These are phyloP conservation scores for Pelagia noctiluca DNA, from an alignment of 30 jellyfish, hydroid and myxozoan species.

Conservation along the genomic window DNA sequence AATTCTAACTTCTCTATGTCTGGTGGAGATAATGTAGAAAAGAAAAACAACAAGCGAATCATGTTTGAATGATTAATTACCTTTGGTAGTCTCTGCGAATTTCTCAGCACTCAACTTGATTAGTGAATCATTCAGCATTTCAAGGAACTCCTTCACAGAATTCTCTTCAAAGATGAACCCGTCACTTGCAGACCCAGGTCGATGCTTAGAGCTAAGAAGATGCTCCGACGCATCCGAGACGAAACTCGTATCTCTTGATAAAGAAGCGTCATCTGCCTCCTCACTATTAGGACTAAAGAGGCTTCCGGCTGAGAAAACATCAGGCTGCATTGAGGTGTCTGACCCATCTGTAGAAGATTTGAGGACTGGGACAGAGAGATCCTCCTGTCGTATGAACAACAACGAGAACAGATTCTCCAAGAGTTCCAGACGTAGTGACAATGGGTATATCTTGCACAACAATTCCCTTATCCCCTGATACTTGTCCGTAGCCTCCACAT, in stretches of 20 bases:
- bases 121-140: background rate
- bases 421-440: conserved; percentile 63
- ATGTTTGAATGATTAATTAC: too few relatives aligned
- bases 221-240: background rate
- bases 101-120: background rate
- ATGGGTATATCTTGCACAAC: conserved; percentile 56
- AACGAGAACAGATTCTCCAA: conserved; percentile 85
- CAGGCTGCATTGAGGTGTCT: background rate
- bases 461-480: conserved; percentile 26
- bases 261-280: too few relatives aligned
- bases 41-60: too few relatives aligned
- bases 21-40: too few relatives aligned
- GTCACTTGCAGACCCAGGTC: background rate
- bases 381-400: conserved; percentile 65
- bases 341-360: too few relatives aligned
- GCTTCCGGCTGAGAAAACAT: background rate
- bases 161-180: background rate
- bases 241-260: too few relatives aligned
- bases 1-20: too few relatives aligned
- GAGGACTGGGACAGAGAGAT: too few relatives aligned
- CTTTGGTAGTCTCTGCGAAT: background rate
- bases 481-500: background rate
- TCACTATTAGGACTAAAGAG: background rate
- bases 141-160: background rate
- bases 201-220: background rate